phyloP scores from a whole-genome alignment of 2,113 vertebrate genomes.

The Motacilla tschutschensis region DNA sequence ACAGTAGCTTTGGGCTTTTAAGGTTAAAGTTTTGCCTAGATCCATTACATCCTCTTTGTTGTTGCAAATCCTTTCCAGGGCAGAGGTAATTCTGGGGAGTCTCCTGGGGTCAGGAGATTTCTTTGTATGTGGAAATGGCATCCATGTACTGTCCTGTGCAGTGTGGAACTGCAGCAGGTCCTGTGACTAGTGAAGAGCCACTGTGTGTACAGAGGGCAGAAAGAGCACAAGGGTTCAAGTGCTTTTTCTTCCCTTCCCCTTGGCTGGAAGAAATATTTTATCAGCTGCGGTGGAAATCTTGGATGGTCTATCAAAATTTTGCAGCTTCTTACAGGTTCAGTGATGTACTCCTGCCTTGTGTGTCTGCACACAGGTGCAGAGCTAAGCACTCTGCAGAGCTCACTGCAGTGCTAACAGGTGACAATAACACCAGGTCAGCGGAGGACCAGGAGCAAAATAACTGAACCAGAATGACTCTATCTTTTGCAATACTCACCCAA shows the following conservation, averaged over 20 bases:
- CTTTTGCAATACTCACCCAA: neutral
- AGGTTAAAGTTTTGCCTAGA: neutral
- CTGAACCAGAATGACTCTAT: neutral
- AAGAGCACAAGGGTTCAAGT: neutral
- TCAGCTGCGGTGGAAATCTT: neutral
- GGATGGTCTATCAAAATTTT: neutral
- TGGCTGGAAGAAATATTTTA: neutral
- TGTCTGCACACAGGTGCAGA: neutral
- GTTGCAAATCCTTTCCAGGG: neutral
- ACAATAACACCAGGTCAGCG: neutral
- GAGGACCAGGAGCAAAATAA: neutral
- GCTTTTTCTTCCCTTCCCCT: neutral
- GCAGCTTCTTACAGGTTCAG: neutral
- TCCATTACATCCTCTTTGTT: neutral
- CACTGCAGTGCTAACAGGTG: neutral
- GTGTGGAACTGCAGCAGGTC: neutral
- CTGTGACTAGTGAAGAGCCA: neutral
- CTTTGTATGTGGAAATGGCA: neutral
- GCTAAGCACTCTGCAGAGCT: neutral
- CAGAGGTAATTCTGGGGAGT: accelerated
- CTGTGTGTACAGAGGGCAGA: neutral
- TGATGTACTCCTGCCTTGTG: neutral
- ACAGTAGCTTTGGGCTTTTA: neutral
- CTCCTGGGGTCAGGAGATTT: accelerated
- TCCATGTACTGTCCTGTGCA: neutral